Conservation (phyloP, 2,888 invertebrate genomes). For the Erannis defoliaria region DNA sequence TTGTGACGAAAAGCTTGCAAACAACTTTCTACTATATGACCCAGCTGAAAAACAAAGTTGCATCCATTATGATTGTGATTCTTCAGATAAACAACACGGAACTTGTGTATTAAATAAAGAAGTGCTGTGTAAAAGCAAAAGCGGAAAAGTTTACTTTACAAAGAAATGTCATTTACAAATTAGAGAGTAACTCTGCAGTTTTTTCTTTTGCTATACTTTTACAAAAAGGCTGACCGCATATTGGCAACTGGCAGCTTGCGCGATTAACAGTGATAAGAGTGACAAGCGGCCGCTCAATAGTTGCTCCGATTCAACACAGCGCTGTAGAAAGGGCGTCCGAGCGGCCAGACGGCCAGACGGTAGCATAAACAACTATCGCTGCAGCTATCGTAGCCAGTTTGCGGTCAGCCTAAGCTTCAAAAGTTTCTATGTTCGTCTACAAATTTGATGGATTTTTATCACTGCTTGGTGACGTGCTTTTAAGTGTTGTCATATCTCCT, state of each 20-base stretch:
- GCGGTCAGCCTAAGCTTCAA: too few species aligned
- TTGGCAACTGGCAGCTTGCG: too few species aligned
- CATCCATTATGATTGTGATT: background rate
- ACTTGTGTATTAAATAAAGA: constrained; percentile 5
- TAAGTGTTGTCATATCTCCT: background rate
- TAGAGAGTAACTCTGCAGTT: constrained; percentile 7
- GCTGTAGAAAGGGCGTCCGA: too few species aligned
- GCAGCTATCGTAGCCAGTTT: too few species aligned
- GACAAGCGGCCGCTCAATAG: too few species aligned
- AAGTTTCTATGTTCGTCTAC: background rate
- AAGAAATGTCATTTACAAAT: constrained; percentile 12
- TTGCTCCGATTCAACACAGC: too few species aligned
- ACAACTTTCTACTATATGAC: constrained; percentile 17
- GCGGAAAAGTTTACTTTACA: background rate
- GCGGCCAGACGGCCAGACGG: too few species aligned
- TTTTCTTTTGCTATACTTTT: background rate
- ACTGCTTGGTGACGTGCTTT: background rate
- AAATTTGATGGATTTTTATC: background rate
- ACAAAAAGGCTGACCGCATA: too few species aligned
- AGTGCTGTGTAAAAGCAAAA: background rate
- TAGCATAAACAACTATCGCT: too few species aligned
- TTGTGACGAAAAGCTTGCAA: background rate
- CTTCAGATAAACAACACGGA: background rate
- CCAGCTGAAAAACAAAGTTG: background rate
- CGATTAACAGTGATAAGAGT: too few species aligned